These are phyloP conservation scores for Denticeps clupeoides DNA, from an alignment of 2,797 vertebrate species.

Conservation along the genomic window DNA sequence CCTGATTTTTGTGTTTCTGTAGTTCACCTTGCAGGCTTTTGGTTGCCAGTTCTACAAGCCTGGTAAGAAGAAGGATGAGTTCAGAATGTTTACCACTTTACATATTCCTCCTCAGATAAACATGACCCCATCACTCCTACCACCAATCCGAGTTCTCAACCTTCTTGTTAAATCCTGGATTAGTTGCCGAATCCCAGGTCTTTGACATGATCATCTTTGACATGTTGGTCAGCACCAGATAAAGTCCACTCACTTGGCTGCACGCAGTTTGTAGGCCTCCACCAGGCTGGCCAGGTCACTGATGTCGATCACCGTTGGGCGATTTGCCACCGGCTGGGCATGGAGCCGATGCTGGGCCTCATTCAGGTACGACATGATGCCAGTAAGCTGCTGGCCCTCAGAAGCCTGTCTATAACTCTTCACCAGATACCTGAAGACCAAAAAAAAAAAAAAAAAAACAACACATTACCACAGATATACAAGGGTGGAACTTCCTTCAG, in stretches of 20 bases:
- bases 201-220: too few species aligned
- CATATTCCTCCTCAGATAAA: too few species aligned
- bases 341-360: conserved; percentile 67
- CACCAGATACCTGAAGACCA: conserved; percentile 79
- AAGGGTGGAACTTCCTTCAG: too few species aligned
- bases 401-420: conserved; percentile 81
- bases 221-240: too few species aligned
- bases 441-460: too few species aligned
- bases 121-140: too few species aligned
- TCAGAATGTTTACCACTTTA: too few species aligned
- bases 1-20: conserved; percentile 66
- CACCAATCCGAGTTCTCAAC: too few species aligned
- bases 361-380: conserved; percentile 86
- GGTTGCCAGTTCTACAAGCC: conserved; percentile 78
- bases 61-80: conserved; percentile 35
- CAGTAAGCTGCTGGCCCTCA: conserved; percentile 70
- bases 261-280: conserved; percentile 80
- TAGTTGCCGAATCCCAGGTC: too few species aligned
- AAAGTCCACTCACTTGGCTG: conserved; percentile 65
- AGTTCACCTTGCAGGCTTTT: conserved; percentile 78
- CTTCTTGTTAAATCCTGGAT: too few species aligned
- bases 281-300: conserved; percentile 69
- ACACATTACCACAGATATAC: too few species aligned
- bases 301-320: conserved; percentile 56
- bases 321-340: conserved; percentile 69